Conservation (phyloP, 2,797 vertebrate species). For the Oreochromis grahami region DNA sequence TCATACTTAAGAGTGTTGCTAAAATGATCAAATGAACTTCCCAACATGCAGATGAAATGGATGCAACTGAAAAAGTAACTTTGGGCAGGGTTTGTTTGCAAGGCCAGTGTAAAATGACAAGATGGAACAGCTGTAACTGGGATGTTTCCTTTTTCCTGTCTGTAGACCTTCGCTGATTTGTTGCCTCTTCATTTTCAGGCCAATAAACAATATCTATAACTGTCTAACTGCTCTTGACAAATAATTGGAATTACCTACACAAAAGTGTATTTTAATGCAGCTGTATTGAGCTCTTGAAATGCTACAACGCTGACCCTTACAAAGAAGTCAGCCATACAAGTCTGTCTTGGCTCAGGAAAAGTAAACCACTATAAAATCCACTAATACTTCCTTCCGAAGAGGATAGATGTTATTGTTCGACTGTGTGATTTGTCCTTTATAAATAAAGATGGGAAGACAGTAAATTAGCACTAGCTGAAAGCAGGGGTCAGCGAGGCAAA, state of each 20-base stretch:
- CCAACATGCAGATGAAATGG: background rate
- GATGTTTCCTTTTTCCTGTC: background rate
- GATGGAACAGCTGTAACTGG: background rate
- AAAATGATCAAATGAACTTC: constrained; percentile 7
- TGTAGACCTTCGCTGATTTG: background rate
- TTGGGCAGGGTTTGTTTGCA: background rate
- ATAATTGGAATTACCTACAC: background rate
- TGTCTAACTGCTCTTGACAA: constrained; percentile 14
- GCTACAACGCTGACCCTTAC: constrained; percentile 18
- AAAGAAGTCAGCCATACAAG: constrained; percentile 18
- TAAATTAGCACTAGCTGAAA: constrained; percentile 33
- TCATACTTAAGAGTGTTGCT: constrained; percentile 47
- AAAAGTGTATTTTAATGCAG: background rate
- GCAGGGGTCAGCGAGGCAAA: constrained; percentile 6
- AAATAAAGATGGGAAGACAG: constrained; percentile 37
- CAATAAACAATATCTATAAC: constrained; percentile 18
- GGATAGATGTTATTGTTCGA: constrained; percentile 49
- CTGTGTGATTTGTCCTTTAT: constrained; percentile 30
- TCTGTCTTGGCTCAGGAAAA: constrained; percentile 35
- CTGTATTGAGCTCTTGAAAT: background rate
- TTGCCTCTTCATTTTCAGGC: background rate
- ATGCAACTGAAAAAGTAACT: background rate
- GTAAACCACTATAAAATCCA: constrained; percentile 55
- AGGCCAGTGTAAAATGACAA: background rate
- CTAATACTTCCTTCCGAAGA: constrained; percentile 46